phyloP scores from a whole-genome alignment of 2,888 invertebrate species.

The Lepidocyrtoides sp. region DNA sequence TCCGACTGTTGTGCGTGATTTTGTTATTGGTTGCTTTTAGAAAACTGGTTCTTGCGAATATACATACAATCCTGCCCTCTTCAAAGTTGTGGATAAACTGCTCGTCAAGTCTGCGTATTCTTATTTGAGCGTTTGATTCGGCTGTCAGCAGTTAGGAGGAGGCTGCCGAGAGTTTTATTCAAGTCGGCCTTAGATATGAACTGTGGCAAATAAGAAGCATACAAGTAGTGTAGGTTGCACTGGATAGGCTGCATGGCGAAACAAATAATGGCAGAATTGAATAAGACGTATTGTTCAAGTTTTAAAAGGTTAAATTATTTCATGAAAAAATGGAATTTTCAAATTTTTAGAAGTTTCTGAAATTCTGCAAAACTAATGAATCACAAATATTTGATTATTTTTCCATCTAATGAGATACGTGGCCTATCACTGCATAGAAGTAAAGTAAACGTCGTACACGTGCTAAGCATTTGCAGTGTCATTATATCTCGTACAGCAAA shows the following conservation, averaged over 20 bases:
- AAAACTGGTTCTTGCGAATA: neutral
- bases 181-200: slow-evolving; percentile 38
- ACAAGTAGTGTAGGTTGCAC: neutral
- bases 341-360: no score
- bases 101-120: no score
- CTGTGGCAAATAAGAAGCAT: neutral
- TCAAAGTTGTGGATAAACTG: neutral
- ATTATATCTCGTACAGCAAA: no score
- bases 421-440: no score
- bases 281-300: no score
- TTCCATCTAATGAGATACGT: no score
- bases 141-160: slow-evolving; percentile 45
- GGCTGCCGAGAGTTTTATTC: slow-evolving; percentile 34
- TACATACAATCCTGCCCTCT: slow-evolving; percentile 35
- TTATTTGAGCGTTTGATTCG: slow-evolving; percentile 20
- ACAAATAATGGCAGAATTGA: neutral
- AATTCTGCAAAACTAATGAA: no score
- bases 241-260: no score
- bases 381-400: no score
- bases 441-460: no score
- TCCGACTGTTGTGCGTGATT: neutral
- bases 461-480: no score
- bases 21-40: neutral
- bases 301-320: neutral
- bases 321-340: neutral